Evolutionary conservation across 2,113 vertebrate species (phyloP).

Genomic region (Echinops telfairi): DNA sequence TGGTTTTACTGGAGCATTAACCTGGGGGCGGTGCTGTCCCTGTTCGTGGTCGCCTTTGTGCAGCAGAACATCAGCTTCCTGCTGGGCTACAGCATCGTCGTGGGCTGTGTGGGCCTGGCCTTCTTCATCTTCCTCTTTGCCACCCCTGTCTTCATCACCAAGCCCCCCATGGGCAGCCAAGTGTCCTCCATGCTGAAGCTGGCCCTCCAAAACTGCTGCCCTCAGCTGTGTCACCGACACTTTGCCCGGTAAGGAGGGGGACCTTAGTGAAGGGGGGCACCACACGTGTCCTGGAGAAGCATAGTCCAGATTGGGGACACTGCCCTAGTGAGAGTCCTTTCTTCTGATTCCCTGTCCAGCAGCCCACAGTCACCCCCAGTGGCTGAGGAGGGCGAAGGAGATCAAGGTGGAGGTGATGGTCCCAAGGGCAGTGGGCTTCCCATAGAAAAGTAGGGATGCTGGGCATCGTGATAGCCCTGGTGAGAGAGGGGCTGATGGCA

Average conservation of each 20-base stretch:
- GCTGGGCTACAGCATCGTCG: conserved; percentile 71
- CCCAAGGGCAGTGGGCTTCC: no score
- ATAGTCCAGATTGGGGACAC: rapidly evolving
- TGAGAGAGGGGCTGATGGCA: not conserved
- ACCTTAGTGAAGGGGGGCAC: not conserved
- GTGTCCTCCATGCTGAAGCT: conserved; percentile 81
- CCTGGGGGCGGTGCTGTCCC: conserved; percentile 76
- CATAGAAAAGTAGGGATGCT: not conserved
- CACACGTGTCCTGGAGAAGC: not conserved
- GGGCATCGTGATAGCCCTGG: no score
- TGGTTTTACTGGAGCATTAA: conserved; percentile 87
- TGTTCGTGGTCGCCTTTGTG: conserved; percentile 84
- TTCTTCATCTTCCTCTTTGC: conserved; percentile 84
- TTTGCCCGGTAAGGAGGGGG: conserved; percentile 65
- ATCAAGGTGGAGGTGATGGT: not conserved
- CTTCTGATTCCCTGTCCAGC: not conserved
- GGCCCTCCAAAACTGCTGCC: conserved; percentile 71
- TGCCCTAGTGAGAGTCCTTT: not conserved
- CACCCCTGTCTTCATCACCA: conserved; percentile 81
- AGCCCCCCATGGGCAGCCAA: conserved; percentile 83
- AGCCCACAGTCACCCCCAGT: not conserved
- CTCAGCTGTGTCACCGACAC: not conserved
- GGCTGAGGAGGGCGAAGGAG: not conserved
- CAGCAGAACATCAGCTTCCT: conserved; percentile 85
- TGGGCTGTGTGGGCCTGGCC: conserved; percentile 77